These are phyloP conservation scores for Serilophus lunatus DNA, from an alignment of 2,113 vertebrate species.

Conservation along the genomic window DNA sequence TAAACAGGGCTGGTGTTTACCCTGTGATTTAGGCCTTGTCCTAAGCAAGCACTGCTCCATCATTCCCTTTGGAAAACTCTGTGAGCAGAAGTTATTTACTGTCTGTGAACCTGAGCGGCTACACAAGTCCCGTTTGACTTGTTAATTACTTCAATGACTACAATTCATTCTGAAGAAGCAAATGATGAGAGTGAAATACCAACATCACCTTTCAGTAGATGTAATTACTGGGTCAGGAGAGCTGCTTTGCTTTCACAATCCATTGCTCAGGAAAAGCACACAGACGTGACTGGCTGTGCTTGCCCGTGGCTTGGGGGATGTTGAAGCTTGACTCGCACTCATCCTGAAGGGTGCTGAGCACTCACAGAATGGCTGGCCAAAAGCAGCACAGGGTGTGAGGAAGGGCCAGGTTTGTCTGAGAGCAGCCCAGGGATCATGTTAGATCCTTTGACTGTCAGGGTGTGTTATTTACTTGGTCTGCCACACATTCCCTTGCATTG, in stretches of 20 bases:
- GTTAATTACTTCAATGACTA: not conserved
- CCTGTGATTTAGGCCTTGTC: not conserved
- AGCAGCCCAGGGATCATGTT: not conserved
- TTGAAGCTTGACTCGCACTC: not conserved
- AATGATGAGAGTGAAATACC: not conserved
- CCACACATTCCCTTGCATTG: fast-evolving
- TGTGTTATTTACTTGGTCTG: not conserved
- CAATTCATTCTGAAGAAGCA: not conserved
- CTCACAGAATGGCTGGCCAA: not conserved
- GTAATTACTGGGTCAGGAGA: not conserved
- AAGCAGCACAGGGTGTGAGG: not conserved
- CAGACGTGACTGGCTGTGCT: fast-evolving
- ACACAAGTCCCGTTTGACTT: not conserved
- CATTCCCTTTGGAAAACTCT: not conserved
- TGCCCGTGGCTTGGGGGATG: fast-evolving
- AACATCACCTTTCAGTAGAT: not conserved
- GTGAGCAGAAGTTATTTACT: not conserved
- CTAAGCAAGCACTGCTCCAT: not conserved
- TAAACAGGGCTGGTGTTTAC: not conserved
- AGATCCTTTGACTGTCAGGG: not conserved
- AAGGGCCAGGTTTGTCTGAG: not conserved
- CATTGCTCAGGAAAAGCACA: not conserved
- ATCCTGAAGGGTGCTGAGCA: not conserved
- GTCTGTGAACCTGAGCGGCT: not conserved
- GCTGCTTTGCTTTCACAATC: not conserved